A percentile compares a stretch with the other conserved stretches of the same genome.
Conservation (phyloP, 2,888 invertebrate genomes). For the Schizotus pectinicornis region DNA sequence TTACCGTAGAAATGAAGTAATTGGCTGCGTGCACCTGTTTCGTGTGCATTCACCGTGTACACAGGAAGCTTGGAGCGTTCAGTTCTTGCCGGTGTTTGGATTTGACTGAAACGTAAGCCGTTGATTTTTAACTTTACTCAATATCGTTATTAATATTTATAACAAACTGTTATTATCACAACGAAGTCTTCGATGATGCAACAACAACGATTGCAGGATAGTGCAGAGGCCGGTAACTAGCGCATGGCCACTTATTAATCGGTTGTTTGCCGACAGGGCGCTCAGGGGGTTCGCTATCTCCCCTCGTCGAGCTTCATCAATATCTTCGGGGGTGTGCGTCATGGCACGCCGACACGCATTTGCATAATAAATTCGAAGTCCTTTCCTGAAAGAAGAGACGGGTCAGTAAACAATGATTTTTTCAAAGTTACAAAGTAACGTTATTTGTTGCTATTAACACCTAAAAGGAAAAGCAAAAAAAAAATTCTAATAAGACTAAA, state of each 20-base stretch:
- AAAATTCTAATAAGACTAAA: no score
- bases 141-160: no score
- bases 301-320: neutral
- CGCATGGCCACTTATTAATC: no score
- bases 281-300: neutral
- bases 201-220: no score
- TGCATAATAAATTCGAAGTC: neutral
- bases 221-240: no score
- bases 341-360: neutral
- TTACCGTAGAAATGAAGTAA: constrained; percentile 48
- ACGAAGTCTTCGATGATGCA: no score
- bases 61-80: constrained; percentile 40
- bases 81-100: neutral
- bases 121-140: neutral
- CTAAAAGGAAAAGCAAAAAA: no score
- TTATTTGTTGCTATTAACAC: no score
- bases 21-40: constrained; percentile 51
- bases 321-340: neutral
- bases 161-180: no score
- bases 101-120: neutral
- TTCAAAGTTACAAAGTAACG: no score
- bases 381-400: neutral
- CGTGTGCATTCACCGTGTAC: constrained; percentile 50
- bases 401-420: neutral
- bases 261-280: neutral